Conservation (phyloP, 2,888 invertebrate species). For the Pycnomerus fuliginosus region DNA sequence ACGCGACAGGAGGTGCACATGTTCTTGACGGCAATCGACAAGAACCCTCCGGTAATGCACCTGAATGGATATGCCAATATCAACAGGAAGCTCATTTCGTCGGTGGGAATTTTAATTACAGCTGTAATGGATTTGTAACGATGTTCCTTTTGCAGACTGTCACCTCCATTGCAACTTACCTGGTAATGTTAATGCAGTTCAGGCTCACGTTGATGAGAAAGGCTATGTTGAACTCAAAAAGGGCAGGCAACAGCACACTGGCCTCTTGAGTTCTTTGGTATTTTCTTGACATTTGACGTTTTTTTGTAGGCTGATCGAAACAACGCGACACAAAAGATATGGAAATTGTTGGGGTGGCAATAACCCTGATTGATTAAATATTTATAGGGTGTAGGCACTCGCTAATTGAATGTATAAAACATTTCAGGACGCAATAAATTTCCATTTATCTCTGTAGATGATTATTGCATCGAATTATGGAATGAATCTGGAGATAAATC, state of each 20-base stretch:
- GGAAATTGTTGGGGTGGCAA: slow-evolving; percentile 8
- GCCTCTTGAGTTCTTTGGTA: slow-evolving; percentile 6
- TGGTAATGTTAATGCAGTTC: slow-evolving; percentile 73
- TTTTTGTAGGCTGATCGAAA: slow-evolving; percentile 9
- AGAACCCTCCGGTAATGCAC: slow-evolving; percentile 76
- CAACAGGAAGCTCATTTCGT: slow-evolving; percentile 66
- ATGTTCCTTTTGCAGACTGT: slow-evolving; percentile 57
- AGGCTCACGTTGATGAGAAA: slow-evolving; percentile 64
- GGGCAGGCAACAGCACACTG: slow-evolving; percentile 29
- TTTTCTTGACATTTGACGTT: slow-evolving; percentile 18
- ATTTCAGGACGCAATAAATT: slow-evolving; percentile 6
- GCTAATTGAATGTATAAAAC: slow-evolving; percentile 18
- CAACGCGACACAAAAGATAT: slow-evolving; percentile 2
- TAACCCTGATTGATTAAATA: slow-evolving; percentile 15
- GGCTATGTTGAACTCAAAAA: slow-evolving; percentile 50
- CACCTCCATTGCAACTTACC: slow-evolving; percentile 70
- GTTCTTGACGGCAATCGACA: slow-evolving; percentile 71
- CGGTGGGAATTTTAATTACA: slow-evolving; percentile 54
- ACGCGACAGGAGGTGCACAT: slow-evolving; percentile 71
- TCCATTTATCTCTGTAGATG: no score
- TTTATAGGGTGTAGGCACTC: slow-evolving; percentile 14
- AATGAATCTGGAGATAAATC: no score
- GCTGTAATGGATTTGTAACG: slow-evolving; percentile 2
- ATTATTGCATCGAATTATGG: no score
- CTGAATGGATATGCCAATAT: slow-evolving; percentile 73